These are phyloP conservation scores for Cryptoprocta ferox DNA, from an alignment of 2,797 vertebrate species.

Conservation along the genomic window DNA sequence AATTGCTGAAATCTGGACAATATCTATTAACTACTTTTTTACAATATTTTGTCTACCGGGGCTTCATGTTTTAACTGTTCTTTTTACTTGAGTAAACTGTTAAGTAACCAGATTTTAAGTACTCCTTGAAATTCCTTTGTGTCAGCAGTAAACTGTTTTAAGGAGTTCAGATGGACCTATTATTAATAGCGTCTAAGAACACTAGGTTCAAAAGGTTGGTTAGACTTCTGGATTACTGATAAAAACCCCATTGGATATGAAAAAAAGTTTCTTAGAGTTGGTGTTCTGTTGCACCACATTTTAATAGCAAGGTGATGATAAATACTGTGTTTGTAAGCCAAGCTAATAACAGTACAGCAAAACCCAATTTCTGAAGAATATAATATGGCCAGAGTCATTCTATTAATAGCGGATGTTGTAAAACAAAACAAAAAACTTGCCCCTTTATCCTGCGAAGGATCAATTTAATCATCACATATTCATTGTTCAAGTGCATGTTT, in stretches of 20 bases:
- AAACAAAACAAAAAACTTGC: background rate
- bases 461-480: background rate
- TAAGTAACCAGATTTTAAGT: background rate
- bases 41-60: background rate
- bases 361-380: background rate
- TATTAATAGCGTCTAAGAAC: background rate
- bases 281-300: background rate
- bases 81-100: conserved; percentile 8
- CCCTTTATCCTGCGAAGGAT: background rate
- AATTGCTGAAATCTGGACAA: background rate
- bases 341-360: background rate
- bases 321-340: background rate
- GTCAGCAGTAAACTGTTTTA: background rate
- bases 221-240: background rate
- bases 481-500: background rate
- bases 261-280: background rate
- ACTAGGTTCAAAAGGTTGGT: background rate
- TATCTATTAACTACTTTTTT: conserved; percentile 7
- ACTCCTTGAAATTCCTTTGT: background rate
- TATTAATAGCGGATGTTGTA: background rate
- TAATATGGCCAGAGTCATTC: background rate
- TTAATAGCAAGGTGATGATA: conserved; percentile 17
- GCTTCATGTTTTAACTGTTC: background rate
- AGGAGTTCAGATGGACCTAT: background rate
- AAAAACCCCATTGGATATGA: background rate